Percentiles rank a stretch among this genome's conserved stretches.
These are phyloP conservation scores for Chymomyza caudatula DNA, from an alignment of 2,888 invertebrate genomes.

Conservation along the genomic window DNA sequence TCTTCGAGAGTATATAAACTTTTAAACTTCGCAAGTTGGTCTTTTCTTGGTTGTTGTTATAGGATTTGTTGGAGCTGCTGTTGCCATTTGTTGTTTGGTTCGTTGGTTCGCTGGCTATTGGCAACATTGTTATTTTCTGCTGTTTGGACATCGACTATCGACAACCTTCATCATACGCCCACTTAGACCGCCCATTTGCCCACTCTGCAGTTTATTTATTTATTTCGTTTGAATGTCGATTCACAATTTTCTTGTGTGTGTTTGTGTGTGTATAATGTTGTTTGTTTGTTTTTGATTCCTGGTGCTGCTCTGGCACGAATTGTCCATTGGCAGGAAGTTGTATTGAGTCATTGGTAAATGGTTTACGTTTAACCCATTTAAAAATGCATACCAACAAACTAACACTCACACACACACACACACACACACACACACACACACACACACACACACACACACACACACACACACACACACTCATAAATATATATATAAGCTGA, in stretches of 20 bases:
- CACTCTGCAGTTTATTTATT: conserved; percentile 62
- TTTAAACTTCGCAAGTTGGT: background rate
- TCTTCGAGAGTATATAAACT: background rate
- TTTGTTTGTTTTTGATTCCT: background rate
- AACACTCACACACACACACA: background rate
- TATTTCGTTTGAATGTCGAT: conserved; percentile 65
- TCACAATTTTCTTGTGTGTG: background rate
- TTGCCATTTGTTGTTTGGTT: conserved; percentile 9
- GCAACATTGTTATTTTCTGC: conserved; percentile 72
- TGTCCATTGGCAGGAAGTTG: conserved; percentile 55
- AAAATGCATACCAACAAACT: conserved; percentile 46
- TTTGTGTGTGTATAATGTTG: conserved; percentile 6
- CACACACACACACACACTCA: background rate
- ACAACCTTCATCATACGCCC: conserved; percentile 31
- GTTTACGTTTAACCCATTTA: conserved; percentile 72
- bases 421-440: background rate
- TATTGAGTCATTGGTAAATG: conserved; percentile 72
- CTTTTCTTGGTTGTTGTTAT: background rate
- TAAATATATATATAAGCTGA: background rate
- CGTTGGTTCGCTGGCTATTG: conserved; percentile 69
- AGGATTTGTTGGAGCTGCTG: conserved; percentile 34
- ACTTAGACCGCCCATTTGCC: conserved; percentile 31
- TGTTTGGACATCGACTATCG: conserved; percentile 67
- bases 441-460: background rate
- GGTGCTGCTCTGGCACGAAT: conserved; percentile 17